These are phyloP conservation scores for Hippasteria phrygiana DNA, from an alignment of 53 echinoderm and acorn worm genomes.

Conservation along the genomic window DNA sequence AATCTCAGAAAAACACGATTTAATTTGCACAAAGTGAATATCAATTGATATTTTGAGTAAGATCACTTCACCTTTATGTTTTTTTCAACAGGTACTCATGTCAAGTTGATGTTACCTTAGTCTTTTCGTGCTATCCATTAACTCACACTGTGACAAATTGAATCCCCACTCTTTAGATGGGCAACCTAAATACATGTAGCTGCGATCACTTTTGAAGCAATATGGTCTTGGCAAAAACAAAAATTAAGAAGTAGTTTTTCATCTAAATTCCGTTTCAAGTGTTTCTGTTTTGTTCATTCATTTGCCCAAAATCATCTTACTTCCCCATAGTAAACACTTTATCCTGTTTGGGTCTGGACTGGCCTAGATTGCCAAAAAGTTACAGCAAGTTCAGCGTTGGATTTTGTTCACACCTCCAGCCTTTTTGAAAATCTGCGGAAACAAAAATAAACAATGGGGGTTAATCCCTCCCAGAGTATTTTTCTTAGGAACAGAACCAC, in stretches of 20 bases:
- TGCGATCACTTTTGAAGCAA: no score
- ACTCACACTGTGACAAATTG: not conserved
- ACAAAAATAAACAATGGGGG: not conserved
- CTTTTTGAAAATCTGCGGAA: not conserved
- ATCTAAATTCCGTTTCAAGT: no score
- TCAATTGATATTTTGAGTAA: not conserved
- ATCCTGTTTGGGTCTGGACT: no score
- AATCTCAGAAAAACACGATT: constrained; percentile 18
- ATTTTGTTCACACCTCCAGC: not conserved
- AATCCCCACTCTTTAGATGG: no score
- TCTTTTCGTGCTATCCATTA: not conserved
- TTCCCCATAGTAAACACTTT: no score
- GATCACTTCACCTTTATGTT: not conserved
- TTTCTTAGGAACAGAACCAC: not conserved
- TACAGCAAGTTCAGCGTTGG: not conserved
- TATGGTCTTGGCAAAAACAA: no score
- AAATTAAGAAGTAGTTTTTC: no score
- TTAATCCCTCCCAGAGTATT: not conserved
- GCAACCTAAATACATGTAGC: no score
- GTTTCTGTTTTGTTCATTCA: no score
- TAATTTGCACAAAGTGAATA: constrained; percentile 9
- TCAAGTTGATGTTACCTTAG: not conserved
- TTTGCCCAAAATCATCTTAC: no score
- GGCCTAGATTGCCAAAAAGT: no score
- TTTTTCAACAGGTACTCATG: not conserved